phyloP scores from a whole-genome alignment of 2,113 vertebrate genomes.

The Oreochromis tanganicae region DNA sequence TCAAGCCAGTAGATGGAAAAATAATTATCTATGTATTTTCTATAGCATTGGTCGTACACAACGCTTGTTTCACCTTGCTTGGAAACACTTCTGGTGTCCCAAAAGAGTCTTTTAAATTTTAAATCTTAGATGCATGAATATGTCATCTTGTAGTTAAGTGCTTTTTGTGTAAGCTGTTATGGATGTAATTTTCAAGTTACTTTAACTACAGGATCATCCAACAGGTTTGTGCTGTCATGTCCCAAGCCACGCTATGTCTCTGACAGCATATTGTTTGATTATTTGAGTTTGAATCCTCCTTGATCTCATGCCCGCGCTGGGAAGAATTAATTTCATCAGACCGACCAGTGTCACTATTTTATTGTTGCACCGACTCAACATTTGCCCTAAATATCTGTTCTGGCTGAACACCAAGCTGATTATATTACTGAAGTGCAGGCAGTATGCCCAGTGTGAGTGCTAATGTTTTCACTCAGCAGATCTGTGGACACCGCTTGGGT shows the following conservation, averaged over 20 bases:
- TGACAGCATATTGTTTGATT: neutral
- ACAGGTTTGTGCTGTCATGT: neutral
- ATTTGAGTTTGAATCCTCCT: neutral
- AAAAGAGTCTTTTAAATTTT: neutral
- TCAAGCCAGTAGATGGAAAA: neutral
- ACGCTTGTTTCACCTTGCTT: neutral
- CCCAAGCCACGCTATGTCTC: neutral
- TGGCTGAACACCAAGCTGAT: conserved; percentile 41
- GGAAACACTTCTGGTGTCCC: neutral
- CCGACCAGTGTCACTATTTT: conserved; percentile 10
- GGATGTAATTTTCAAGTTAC: neutral
- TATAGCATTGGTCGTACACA: too few species aligned
- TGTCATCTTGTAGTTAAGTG: neutral
- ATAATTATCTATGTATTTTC: neutral
- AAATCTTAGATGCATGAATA: neutral
- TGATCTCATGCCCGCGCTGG: neutral
- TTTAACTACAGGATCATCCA: neutral
- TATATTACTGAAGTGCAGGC: conserved; percentile 39
- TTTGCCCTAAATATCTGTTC: conserved; percentile 32
- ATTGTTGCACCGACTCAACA: conserved; percentile 16
- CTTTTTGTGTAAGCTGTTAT: neutral
- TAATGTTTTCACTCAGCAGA: conserved; percentile 55
- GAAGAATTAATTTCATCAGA: conserved; percentile 13
- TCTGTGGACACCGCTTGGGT: conserved; percentile 34
- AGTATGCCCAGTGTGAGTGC: conserved; percentile 1